Conservation (phyloP, 2,113 vertebrate species). For the Saccopteryx bilineata region DNA sequence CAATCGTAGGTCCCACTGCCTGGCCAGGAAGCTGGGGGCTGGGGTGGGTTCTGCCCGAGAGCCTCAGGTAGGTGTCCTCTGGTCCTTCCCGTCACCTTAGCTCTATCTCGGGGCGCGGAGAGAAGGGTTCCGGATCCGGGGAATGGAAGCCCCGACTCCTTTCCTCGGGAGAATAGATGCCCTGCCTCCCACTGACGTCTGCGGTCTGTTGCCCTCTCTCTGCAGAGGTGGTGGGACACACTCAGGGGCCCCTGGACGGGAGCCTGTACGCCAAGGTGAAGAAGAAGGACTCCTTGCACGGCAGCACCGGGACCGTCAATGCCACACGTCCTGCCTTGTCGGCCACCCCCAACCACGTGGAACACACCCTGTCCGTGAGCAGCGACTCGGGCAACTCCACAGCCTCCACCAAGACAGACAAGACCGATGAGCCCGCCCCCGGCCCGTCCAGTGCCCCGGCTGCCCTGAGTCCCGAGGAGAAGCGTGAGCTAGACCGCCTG, state of each 20-base stretch:
- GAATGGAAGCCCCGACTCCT: conserved; percentile 71
- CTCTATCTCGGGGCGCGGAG: conserved; percentile 54
- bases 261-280: conserved; percentile 99
- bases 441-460: conserved; percentile 80
- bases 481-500: conserved; percentile 95
- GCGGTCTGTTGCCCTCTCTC: conserved; percentile 61
- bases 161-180: background rate
- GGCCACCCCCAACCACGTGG: conserved; percentile 90
- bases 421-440: conserved; percentile 92
- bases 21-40: background rate
- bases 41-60: background rate
- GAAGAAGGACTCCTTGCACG: conserved; percentile 96
- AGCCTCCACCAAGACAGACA: conserved; percentile 97
- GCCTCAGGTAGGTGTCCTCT: background rate
- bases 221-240: conserved; percentile 94
- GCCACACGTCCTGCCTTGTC: conserved; percentile 89
- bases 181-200: conserved; percentile 67
- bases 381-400: conserved; percentile 99
- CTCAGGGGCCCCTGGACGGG: conserved; percentile 97
- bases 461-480: conserved; percentile 94
- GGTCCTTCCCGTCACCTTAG: background rate
- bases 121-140: conserved; percentile 65
- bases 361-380: conserved; percentile 97
- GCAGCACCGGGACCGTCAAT: conserved; percentile 89
- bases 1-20: background rate